Evolutionary conservation across 2,888 invertebrate genomes (phyloP).

Genomic region (Lycophotia porphyrea): DNA sequence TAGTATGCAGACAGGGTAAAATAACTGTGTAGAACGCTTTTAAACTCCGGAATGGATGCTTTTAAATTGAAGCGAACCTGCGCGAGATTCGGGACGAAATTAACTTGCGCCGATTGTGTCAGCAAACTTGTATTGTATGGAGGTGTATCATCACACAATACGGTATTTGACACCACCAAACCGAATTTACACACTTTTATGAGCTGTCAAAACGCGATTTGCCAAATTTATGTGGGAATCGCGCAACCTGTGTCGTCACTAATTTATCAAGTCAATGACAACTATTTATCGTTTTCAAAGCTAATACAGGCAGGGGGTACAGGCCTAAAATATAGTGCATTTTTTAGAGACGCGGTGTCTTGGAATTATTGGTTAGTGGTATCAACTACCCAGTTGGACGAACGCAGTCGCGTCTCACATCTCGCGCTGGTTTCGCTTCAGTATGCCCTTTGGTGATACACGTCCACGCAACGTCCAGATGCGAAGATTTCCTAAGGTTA

Average conservation of each 20-base stretch:
- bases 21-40: background rate
- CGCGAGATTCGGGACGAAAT: background rate
- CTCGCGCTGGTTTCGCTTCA: background rate
- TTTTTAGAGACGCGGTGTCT: background rate
- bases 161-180: background rate
- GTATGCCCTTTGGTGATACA: background rate
- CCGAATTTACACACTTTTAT: background rate
- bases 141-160: background rate
- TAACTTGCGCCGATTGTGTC: background rate
- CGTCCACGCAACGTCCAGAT: constrained; percentile 14
- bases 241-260: background rate
- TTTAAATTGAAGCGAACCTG: background rate
- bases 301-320: too few species aligned
- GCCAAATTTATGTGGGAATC: too few species aligned
- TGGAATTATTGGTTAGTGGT: background rate
- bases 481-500: constrained; percentile 46
- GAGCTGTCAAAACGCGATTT: background rate
- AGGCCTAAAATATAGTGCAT: background rate
- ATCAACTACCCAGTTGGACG: background rate
- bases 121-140: background rate
- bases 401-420: background rate
- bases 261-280: background rate
- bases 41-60: background rate
- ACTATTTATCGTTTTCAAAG: background rate
- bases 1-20: background rate